Percentiles rank a stretch among this genome's conserved stretches.
Evolutionary conservation across 2,113 vertebrate species (phyloP).

Genomic region (Origma solitaria): DNA sequence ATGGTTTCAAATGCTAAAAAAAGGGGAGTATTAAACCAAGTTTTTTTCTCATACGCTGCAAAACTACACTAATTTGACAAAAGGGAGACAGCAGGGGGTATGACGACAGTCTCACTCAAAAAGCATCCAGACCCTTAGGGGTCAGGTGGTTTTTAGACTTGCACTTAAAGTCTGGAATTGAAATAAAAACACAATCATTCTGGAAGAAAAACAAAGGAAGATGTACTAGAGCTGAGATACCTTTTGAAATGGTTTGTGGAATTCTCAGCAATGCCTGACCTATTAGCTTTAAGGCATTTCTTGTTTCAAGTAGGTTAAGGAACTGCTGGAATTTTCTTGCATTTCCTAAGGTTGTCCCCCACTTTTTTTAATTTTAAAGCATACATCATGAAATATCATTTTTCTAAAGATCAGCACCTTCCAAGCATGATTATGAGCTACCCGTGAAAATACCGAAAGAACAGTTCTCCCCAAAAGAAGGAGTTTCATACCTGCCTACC

Average conservation of each 20-base stretch:
- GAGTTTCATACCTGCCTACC: not conserved
- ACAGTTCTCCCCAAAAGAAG: rapidly evolving
- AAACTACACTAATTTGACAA: conserved; percentile 37
- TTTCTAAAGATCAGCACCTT: not conserved
- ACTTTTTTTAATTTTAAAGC: not conserved
- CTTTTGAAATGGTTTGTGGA: not conserved
- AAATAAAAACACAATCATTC: conserved; percentile 24
- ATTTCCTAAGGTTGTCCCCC: not conserved
- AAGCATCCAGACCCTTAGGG: not conserved
- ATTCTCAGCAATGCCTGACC: not conserved
- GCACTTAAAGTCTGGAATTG: not conserved
- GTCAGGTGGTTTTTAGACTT: not conserved
- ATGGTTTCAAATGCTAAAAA: conserved; percentile 12
- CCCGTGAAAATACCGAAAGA: not conserved
- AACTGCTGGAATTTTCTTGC: not conserved
- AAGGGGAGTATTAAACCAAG: not conserved
- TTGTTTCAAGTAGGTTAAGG: conserved; percentile 5
- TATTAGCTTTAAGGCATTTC: not conserved
- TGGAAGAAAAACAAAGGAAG: conserved; percentile 7
- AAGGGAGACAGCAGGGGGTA: not conserved
- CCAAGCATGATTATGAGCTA: not conserved
- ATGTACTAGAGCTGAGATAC: not conserved
- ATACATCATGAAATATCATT: not conserved
- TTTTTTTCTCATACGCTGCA: not conserved
- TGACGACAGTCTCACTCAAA: not conserved